These are phyloP conservation scores for Campoplex nolae DNA, from an alignment of 2,888 invertebrate genomes.

Conservation along the genomic window DNA sequence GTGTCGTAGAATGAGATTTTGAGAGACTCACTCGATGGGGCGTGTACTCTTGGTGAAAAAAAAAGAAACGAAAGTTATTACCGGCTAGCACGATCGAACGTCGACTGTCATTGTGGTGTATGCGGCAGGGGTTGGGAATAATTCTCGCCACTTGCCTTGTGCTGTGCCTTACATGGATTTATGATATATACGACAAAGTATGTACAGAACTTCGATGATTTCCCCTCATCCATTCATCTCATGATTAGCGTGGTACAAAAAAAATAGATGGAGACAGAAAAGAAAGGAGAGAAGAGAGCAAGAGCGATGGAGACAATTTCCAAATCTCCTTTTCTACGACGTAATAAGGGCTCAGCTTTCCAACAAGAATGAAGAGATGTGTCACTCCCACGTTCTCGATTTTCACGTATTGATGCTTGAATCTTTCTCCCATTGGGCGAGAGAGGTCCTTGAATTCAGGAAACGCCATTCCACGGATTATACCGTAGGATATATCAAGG, in stretches of 20 bases:
- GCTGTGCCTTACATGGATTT: not conserved
- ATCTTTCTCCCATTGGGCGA: not conserved
- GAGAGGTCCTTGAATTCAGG: conserved; percentile 34
- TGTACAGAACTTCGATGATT: conserved; percentile 9
- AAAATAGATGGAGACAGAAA: not conserved
- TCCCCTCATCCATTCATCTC: conserved; percentile 35
- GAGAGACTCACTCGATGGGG: conserved; percentile 77
- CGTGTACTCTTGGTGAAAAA: conserved; percentile 78
- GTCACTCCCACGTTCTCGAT: conserved; percentile 54
- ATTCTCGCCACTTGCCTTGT: conserved; percentile 43
- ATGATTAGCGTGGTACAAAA: conserved; percentile 14
- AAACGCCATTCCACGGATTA: conserved; percentile 51
- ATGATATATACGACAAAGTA: conserved; percentile 6
- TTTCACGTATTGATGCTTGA: conserved; percentile 25
- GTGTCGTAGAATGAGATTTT: conserved; percentile 61
- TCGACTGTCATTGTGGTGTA: conserved; percentile 47
- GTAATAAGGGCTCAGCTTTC: conserved; percentile 61
- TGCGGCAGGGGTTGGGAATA: conserved; percentile 40
- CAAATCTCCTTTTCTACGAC: conserved; percentile 10
- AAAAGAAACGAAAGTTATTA: conserved; percentile 80
- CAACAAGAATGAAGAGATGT: conserved; percentile 43
- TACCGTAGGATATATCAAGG: conserved; percentile 26
- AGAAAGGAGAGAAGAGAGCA: not conserved
- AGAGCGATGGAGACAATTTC: conserved; percentile 31
- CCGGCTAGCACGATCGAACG: conserved; percentile 56